These are phyloP conservation scores for Equus przewalskii DNA, from an alignment of 2,113 vertebrate genomes.

Conservation along the genomic window DNA sequence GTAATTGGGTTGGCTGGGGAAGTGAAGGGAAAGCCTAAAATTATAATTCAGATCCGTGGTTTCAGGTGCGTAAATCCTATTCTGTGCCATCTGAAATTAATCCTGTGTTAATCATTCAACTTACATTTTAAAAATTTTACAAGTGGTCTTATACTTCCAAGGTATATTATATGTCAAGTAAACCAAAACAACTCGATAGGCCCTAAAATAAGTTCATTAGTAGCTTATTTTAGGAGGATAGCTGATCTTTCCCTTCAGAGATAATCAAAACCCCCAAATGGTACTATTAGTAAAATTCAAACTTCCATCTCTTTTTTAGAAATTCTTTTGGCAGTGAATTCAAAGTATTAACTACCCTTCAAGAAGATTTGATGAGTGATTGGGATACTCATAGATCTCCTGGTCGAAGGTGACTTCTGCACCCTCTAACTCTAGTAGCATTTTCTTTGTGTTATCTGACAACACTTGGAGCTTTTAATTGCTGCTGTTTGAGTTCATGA, in stretches of 20 bases:
- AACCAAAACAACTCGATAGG: neutral
- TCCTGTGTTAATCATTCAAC: neutral
- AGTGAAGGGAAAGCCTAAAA: neutral
- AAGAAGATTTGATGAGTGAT: neutral
- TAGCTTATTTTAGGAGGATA: conserved; percentile 6
- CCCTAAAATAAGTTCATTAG: too few species aligned
- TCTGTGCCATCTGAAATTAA: neutral
- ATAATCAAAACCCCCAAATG: neutral
- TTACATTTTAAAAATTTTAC: neutral
- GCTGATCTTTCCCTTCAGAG: conserved; percentile 13
- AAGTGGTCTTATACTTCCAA: neutral
- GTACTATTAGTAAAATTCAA: conserved; percentile 5
- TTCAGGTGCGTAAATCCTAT: neutral
- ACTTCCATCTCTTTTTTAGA: neutral
- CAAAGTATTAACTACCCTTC: neutral
- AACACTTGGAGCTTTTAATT: neutral
- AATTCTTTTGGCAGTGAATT: neutral
- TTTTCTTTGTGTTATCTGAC: neutral
- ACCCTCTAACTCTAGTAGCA: neutral
- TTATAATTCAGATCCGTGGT: neutral
- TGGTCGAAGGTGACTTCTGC: neutral
- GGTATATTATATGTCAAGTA: neutral
- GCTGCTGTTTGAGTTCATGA: neutral
- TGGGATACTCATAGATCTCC: neutral
- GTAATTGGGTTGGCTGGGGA: neutral